A percentile compares a stretch with the other conserved stretches of the same genome.
Conservation (phyloP, 2,113 vertebrate species). For the Calyptommatus sinebrachiatus region DNA sequence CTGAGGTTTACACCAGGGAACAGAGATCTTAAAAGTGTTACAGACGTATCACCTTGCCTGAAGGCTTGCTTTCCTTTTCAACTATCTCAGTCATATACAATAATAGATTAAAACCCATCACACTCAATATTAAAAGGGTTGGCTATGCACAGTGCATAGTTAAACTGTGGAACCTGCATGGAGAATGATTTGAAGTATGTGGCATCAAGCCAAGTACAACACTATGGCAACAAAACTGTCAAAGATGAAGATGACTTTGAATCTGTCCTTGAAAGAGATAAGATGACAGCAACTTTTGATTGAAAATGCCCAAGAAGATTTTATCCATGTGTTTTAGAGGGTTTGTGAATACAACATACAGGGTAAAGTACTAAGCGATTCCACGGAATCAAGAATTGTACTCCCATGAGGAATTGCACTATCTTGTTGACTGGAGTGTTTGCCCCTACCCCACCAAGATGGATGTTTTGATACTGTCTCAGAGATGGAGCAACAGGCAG, state of each 20-base stretch:
- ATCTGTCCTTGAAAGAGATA: background rate
- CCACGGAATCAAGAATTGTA: background rate
- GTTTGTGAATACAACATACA: background rate
- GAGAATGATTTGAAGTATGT: background rate
- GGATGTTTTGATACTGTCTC: too few species aligned
- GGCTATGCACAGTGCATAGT: background rate
- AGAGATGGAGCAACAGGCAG: too few species aligned
- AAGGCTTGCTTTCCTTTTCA: constrained; percentile 3
- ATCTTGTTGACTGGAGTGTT: too few species aligned
- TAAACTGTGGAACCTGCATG: background rate
- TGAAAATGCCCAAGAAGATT: background rate
- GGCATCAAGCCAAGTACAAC: background rate
- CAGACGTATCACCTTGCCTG: constrained; percentile 14
- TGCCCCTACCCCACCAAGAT: too few species aligned
- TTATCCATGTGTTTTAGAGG: background rate
- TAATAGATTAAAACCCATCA: background rate
- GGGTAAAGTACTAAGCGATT: background rate
- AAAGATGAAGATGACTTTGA: background rate
- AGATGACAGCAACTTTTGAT: background rate
- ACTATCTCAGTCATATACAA: constrained; percentile 5
- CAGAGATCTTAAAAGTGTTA: constrained; percentile 13
- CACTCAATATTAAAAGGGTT: background rate
- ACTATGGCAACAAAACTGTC: background rate
- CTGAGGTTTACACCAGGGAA: constrained; percentile 15
- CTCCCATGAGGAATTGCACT: too few species aligned